These are phyloP conservation scores for Ailurus styani DNA, from an alignment of 2,113 vertebrate species.

Conservation along the genomic window DNA sequence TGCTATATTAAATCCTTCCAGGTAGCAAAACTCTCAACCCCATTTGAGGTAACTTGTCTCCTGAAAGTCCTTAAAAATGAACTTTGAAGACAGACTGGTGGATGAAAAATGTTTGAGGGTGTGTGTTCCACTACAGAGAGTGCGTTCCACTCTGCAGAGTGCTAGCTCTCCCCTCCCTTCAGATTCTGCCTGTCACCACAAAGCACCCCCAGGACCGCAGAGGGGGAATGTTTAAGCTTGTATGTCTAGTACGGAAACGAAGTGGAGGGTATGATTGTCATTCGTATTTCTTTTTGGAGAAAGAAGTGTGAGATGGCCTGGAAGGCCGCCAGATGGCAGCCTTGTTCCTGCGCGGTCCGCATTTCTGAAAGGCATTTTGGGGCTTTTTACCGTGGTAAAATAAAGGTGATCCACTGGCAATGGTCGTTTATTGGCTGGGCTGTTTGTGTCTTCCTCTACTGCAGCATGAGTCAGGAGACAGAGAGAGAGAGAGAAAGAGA, in stretches of 20 bases:
- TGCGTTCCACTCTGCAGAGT: neutral
- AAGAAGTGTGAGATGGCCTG: neutral
- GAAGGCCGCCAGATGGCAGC: constrained; percentile 58
- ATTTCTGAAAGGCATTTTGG: neutral
- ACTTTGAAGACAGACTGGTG: neutral
- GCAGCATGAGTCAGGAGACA: neutral
- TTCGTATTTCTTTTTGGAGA: neutral
- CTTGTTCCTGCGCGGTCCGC: neutral
- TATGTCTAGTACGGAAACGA: neutral
- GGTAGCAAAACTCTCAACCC: neutral
- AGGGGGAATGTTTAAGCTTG: neutral
- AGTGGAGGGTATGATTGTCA: neutral
- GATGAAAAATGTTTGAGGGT: neutral
- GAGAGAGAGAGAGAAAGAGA: too few species aligned
- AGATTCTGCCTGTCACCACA: neutral
- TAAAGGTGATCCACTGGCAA: neutral
- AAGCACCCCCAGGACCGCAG: neutral
- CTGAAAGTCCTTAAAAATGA: neutral
- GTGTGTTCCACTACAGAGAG: neutral
- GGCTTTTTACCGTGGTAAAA: neutral
- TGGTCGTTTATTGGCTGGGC: neutral
- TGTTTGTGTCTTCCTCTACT: constrained; percentile 10
- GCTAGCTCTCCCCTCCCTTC: neutral
- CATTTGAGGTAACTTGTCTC: neutral
- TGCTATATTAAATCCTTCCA: neutral